These are phyloP conservation scores for Catonia carolina DNA, from an alignment of 2,888 invertebrate genomes.

Conservation along the genomic window DNA sequence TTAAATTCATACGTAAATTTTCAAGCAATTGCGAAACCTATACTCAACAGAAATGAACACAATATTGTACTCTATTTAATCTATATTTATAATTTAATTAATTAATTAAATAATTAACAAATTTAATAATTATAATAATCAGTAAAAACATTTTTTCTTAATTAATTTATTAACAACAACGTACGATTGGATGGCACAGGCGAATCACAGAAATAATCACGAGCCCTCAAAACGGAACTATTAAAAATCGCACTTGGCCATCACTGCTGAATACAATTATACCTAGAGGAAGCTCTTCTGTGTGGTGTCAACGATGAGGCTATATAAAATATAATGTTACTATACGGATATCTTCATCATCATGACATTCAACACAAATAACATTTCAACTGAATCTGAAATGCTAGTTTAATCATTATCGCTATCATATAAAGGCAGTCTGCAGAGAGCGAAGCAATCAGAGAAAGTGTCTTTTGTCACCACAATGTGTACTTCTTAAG, in stretches of 20 bases:
- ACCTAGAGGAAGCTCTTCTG: conserved; percentile 12
- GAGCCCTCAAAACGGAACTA: conserved; percentile 10
- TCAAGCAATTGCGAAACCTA: no score
- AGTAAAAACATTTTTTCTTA: no score
- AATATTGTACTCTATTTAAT: no score
- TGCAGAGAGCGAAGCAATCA: conserved; percentile 2
- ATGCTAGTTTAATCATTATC: not conserved
- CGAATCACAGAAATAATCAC: conserved; percentile 6
- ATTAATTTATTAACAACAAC: conserved; percentile 2
- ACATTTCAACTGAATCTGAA: no score
- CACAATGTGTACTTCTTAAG: conserved; percentile 25
- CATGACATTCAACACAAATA: no score
- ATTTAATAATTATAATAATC: no score
- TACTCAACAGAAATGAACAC: no score
- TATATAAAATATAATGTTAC: not conserved
- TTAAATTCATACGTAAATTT: no score
- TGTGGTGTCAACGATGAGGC: not conserved
- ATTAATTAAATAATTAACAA: no score
- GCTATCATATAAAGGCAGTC: not conserved
- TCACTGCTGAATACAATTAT: conserved; percentile 2
- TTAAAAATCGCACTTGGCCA: not conserved
- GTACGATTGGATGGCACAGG: conserved; percentile 9
- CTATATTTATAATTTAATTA: no score
- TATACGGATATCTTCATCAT: no score
- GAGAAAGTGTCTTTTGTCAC: conserved; percentile 15